These are phyloP conservation scores for Zaprionus lineosus DNA, from an alignment of 2,888 invertebrate species.

Conservation along the genomic window DNA sequence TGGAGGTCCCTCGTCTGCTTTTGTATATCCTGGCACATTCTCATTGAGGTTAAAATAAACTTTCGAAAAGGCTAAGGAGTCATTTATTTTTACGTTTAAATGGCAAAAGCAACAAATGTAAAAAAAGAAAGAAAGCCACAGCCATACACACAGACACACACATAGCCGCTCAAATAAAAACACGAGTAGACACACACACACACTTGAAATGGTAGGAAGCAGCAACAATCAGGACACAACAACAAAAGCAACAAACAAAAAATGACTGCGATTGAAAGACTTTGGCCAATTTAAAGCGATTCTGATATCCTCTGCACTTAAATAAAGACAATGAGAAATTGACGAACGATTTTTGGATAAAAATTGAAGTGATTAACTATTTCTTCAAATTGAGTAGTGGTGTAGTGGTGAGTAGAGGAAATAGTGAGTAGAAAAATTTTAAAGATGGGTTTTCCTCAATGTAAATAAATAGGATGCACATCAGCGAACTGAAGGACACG, in stretches of 20 bases:
- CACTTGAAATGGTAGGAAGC: slow-evolving; percentile 26
- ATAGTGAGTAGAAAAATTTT: no score
- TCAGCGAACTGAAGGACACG: no score
- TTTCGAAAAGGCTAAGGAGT: slow-evolving; percentile 72
- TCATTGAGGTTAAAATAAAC: slow-evolving; percentile 73
- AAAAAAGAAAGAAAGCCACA: slow-evolving; percentile 32
- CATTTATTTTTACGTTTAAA: slow-evolving; percentile 76
- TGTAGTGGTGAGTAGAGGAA: no score
- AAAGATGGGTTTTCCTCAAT: no score
- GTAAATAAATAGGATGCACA: no score
- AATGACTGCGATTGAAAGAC: slow-evolving; percentile 27
- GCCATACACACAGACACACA: slow-evolving; percentile 17
- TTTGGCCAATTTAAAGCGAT: slow-evolving; percentile 19
- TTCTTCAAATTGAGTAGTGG: no score
- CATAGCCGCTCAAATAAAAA: background rate
- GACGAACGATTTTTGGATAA: no score
- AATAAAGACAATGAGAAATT: no score
- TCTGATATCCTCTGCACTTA: slow-evolving; percentile 25
- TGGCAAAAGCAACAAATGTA: slow-evolving; percentile 66
- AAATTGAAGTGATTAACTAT: no score
- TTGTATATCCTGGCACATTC: slow-evolving; percentile 4
- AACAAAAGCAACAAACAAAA: slow-evolving; percentile 24
- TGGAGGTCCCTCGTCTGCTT: no score
- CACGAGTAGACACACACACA: slow-evolving; percentile 8
- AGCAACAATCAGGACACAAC: slow-evolving; percentile 45